Evolutionary conservation across 2,113 vertebrate genomes (phyloP), one percentile per base, ranked within the genome.

Genomic region (Cisticola juncidis): DNA sequence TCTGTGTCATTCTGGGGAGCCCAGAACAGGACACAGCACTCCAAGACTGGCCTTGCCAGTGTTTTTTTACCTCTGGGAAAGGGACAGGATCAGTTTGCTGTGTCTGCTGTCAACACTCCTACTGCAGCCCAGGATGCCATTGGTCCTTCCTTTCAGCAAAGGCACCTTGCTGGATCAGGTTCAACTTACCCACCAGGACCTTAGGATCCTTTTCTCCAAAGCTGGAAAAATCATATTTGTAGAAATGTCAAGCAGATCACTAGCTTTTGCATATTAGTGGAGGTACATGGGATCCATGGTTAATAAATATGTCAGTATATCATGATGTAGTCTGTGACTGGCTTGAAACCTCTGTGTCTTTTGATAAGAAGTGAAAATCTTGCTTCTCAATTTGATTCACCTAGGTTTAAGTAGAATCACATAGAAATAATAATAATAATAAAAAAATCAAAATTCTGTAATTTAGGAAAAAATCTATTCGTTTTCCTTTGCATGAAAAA

Each of bases 31-130:
- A 36, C 16, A 5, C 58, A 62, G 26, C 11, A 26, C 5, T 60
- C 6, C 54, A 7, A 12, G 5, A 29, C 25, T 48, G 73, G 25
- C 29, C 25, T 87, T 25, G 9, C 9, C 44, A 40, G 35, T 14
- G 29, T 3, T 9, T 35, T 68, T 36, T 22, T 5, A 23, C 45
- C 44, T 26, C 47, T 38, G 18, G 74, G n/a, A 22, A 74, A 78
- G 42, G 14, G 28, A 11, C 31, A 73, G 45, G 58, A 44, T 53
- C 26, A 19, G 9, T 6, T 56, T 28, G 12, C n/a, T 80, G 25
- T 9, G 1, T 44, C 31, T 48, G n/a, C 54, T 61, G 35, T 5
- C 18, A 85, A 0, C 20, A 1, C 3, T 26, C 4, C 31, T 74
- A 38, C 19, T 13, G 53, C 54, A 40, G 58, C 54, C 31, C 74